phyloP scores from a whole-genome alignment of 2,888 invertebrate species.

The Acronicta aceris region DNA sequence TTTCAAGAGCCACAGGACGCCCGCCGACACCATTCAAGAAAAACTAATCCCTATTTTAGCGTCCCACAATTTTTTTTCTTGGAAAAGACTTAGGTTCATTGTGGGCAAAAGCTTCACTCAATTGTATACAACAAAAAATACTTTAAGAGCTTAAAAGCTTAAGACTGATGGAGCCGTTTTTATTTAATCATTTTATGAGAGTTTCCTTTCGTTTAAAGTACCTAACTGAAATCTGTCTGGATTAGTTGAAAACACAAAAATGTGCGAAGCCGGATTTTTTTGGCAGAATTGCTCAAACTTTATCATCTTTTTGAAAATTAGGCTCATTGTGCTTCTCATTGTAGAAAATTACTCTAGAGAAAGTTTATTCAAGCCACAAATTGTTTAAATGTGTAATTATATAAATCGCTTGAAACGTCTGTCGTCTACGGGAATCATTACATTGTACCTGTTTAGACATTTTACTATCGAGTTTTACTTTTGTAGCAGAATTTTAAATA shows the following conservation, averaged over 20 bases:
- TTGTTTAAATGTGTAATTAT: conserved; percentile 30
- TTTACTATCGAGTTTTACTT: background rate
- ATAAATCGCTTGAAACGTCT: conserved; percentile 11
- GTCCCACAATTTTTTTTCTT: conserved; percentile 20
- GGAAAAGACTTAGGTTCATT: conserved; percentile 13
- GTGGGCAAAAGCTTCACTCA: conserved; percentile 8
- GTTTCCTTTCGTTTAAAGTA: background rate
- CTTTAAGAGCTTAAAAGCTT: conserved; percentile 2
- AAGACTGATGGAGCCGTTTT: conserved; percentile 4
- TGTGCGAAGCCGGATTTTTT: conserved; percentile 14
- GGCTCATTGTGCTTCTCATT: conserved; percentile 23
- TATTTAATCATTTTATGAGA: conserved; percentile 21
- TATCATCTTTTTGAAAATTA: conserved; percentile 26
- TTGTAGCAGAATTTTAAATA: conserved; percentile 8
- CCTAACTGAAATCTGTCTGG: background rate
- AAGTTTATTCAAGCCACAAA: conserved; percentile 29
- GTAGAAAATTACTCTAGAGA: conserved; percentile 26
- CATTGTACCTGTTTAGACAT: background rate
- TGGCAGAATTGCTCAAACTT: conserved; percentile 10
- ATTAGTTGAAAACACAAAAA: conserved; percentile 5
- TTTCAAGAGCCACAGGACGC: conserved; percentile 35
- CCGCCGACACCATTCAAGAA: conserved; percentile 14
- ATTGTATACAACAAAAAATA: conserved; percentile 15
- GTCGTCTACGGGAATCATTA: conserved; percentile 18
- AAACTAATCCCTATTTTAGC: conserved; percentile 32